These are phyloP conservation scores for Trilocha varians DNA, from an alignment of 2,888 invertebrate species.

Conservation along the genomic window DNA sequence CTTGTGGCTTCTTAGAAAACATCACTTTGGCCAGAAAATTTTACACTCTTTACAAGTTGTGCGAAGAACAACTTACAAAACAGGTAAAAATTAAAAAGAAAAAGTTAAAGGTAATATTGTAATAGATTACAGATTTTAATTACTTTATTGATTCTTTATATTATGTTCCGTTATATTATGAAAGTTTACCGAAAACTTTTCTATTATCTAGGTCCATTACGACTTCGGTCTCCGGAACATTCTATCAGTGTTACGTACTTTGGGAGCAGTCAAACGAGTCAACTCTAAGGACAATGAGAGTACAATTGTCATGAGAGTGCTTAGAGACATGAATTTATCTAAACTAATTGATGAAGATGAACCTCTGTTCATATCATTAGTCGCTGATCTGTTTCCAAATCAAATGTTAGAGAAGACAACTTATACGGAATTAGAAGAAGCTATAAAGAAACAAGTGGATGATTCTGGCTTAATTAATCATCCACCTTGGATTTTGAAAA, in stretches of 20 bases:
- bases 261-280: constrained; percentile 92
- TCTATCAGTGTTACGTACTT: constrained; percentile 91
- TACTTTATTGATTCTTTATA: background rate
- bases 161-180: background rate
- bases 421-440: constrained; percentile 90
- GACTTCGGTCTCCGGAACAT: constrained; percentile 97
- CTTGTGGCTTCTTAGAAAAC: constrained; percentile 96
- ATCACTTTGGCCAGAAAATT: constrained; percentile 96
- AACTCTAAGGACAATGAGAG: constrained; percentile 95
- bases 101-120: too few species aligned
- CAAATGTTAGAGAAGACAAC: constrained; percentile 92
- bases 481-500: constrained; percentile 95
- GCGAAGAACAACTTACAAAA: constrained; percentile 97
- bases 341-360: constrained; percentile 98
- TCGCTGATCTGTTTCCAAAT: constrained; percentile 96
- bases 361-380: constrained; percentile 95
- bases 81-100: constrained; percentile 79
- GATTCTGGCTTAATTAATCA: constrained; percentile 88
- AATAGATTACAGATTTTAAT: too few species aligned
- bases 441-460: constrained; percentile 88
- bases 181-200: background rate
- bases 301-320: constrained; percentile 96
- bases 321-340: constrained; percentile 98
- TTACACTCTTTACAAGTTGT: constrained; percentile 95
- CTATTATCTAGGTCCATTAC: constrained; percentile 85